phyloP scores from a whole-genome alignment of 2,113 vertebrate genomes.

The Macheiramphus alcinus region DNA sequence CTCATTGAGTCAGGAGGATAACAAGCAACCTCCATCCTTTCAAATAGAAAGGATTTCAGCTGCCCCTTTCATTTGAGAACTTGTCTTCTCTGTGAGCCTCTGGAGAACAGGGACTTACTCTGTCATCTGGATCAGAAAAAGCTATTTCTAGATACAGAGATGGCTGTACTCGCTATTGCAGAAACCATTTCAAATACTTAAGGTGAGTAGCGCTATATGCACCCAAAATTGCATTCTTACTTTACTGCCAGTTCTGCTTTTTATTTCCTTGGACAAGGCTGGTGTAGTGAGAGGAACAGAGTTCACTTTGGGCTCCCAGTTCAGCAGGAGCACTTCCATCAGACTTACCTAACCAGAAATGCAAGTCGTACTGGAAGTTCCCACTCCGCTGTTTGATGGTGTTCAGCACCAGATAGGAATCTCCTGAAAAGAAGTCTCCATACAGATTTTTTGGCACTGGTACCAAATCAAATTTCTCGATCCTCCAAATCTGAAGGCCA shows the following conservation, averaged over 20 bases:
- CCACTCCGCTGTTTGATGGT: conserved; percentile 89
- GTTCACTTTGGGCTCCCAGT: background rate
- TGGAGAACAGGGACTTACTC: background rate
- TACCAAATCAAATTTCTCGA: conserved; percentile 95
- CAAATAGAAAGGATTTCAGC: background rate
- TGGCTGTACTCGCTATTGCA: background rate
- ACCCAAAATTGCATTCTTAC: background rate
- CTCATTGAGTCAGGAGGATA: background rate
- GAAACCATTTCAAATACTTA: background rate
- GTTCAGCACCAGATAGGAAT: conserved; percentile 93
- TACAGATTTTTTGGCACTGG: conserved; percentile 88
- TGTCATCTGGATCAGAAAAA: background rate
- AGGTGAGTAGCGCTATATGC: background rate
- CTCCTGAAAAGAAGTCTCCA: conserved; percentile 92
- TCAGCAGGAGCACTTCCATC: background rate
- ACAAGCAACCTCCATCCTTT: background rate
- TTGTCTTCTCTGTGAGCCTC: background rate
- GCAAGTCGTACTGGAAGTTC: conserved; percentile 91
- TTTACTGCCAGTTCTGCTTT: background rate
- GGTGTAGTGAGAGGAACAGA: background rate
- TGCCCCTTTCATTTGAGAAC: background rate
- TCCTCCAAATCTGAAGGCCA: conserved; percentile 95
- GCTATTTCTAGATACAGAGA: background rate
- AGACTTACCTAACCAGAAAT: conserved; percentile 93
- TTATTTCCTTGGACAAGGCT: background rate